Percentiles rank a stretch among this genome's conserved stretches.
These are phyloP conservation scores for Mimachlamys varia DNA, from an alignment of 2,888 invertebrate species.

Conservation along the genomic window DNA sequence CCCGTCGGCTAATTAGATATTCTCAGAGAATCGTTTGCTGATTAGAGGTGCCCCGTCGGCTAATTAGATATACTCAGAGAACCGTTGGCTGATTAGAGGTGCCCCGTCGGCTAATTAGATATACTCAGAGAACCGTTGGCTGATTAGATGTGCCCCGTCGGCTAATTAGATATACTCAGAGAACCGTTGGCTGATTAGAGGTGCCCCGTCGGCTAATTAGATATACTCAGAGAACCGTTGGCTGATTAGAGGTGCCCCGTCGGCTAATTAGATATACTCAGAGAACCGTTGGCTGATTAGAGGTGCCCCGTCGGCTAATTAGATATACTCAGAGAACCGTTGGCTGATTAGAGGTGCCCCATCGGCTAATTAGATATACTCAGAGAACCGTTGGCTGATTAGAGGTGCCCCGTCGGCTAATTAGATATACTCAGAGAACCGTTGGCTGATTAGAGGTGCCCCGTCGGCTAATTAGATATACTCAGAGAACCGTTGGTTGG, in stretches of 20 bases:
- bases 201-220: too few species aligned
- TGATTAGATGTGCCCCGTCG: not conserved
- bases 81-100: not conserved
- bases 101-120: not conserved
- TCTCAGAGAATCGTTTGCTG: not conserved
- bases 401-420: not conserved
- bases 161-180: too few species aligned
- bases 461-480: too few species aligned
- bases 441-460: not conserved
- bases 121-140: not conserved
- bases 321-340: too few species aligned
- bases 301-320: too few species aligned
- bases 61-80: not conserved
- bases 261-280: too few species aligned
- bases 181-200: not conserved
- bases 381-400: not conserved
- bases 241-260: not conserved
- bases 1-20: too few species aligned
- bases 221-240: too few species aligned
- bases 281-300: not conserved
- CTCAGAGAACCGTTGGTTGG: too few species aligned
- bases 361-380: too few species aligned
- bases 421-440: too few species aligned
- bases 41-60: not conserved
- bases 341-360: not conserved